phyloP scores from a whole-genome alignment of 30 jellyfish, hydroid and myxozoan species.

The Cassiopea andromeda region DNA sequence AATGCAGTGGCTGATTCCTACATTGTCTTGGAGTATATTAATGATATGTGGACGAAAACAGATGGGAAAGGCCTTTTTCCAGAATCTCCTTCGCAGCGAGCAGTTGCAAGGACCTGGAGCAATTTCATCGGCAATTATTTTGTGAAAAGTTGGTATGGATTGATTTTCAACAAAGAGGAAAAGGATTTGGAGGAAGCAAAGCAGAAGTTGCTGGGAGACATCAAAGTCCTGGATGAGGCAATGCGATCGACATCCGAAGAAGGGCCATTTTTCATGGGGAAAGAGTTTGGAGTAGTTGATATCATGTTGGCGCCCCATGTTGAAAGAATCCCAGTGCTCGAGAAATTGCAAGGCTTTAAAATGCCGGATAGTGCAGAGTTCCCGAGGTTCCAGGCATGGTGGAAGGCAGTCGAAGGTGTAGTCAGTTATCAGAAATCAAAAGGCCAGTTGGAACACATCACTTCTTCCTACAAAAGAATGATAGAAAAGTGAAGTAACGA shows the following conservation, averaged over 20 bases:
- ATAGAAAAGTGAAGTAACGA: not conserved
- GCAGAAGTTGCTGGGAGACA: constrained; percentile 2
- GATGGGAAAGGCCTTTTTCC: constrained; percentile 46
- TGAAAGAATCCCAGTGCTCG: constrained; percentile 58
- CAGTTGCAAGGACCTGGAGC: constrained; percentile 66
- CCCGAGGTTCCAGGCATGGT: constrained; percentile 50
- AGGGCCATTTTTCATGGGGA: constrained; percentile 79
- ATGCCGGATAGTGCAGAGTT: constrained; percentile 58
- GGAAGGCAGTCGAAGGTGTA: constrained; percentile 52
- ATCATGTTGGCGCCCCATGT: constrained; percentile 72
- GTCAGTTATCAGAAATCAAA: constrained; percentile 44
- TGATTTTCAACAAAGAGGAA: constrained; percentile 9
- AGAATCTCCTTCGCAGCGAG: constrained; percentile 41
- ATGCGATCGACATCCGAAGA: constrained; percentile 11
- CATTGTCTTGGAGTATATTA: constrained; percentile 57
- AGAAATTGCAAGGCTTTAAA: constrained; percentile 30
- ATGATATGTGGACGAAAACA: constrained; percentile 70
- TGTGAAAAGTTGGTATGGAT: constrained; percentile 20
- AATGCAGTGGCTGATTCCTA: constrained; percentile 51
- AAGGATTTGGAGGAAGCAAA: constrained; percentile 43
- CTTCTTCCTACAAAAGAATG: not conserved
- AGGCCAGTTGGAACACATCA: not conserved
- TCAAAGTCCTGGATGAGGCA: constrained; percentile 37
- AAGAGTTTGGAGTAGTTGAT: constrained; percentile 66
- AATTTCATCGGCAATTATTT: constrained; percentile 24